Base-by-base conservation (phyloP, 2,888 invertebrate species). In the Diarsia dahlii region DNA sequence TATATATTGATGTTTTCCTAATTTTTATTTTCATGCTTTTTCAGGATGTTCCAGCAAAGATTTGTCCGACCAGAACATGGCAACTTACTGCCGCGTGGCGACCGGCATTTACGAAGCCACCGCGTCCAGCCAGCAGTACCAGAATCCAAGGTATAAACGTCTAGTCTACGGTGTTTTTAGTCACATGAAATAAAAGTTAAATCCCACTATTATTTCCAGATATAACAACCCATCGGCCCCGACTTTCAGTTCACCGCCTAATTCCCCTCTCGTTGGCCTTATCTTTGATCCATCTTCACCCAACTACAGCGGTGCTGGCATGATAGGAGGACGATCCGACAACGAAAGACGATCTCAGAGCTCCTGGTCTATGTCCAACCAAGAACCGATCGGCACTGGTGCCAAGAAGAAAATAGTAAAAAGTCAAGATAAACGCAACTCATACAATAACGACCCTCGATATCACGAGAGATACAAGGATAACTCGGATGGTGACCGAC, bases 321-420 rank as follows among this genome's bases (percentile, higher is more conserved):
- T 93, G 90, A 93, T 95, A 82, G 92, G 92, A 65, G 96, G 95
- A 68, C 92, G 95, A 64, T 85, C 85, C 56, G 84, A 91, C 39
- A 93, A 90, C 76, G 96, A 96, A n/a, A 92, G 94, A 83, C 94
- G 95, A 63, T 92, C 94, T 0, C 95, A 94, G 77, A 94, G 91
- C 86, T 92, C 95, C 70, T 95, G 95, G 95, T 93, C 95, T 1
- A 86, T 92, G 39, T 89, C 94, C 62, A 95, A 93, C 80, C 95
- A 95, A 87, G 96, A 96, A 84, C 96, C 96, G 0, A 96, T 96
- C 65, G 96, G 96, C n/a, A 96, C 96, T 34, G 96, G 96, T 13
- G 95, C 95, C 8, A 96, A 95, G 89, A 96, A 96, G 90, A 96
- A 96, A 90, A 96, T 96, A 73, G 94, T 96, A 13, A 96, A 96